Evolutionary conservation across 2,797 vertebrate genomes (phyloP), one percentile per base, ranked within the genome.

Genomic region (Momotus momota): DNA sequence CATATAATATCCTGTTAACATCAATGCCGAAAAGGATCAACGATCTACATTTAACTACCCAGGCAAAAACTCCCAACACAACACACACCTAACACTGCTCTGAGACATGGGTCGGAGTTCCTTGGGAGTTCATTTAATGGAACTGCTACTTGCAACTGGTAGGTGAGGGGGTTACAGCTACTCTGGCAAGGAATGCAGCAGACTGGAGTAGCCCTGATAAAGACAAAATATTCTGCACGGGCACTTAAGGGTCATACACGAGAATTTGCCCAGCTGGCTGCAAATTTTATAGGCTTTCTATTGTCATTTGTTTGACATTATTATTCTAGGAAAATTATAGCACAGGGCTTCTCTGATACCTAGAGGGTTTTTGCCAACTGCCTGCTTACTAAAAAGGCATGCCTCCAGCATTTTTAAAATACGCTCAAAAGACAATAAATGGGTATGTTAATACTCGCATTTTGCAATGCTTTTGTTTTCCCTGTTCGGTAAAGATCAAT

Each of bases 261-360:
- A 95, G 90, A 92, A 95, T 95, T 69, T 93, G 74, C 86, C 94
- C 95, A 75, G 90, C 86, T 96, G 93, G 94, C 93, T 94, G 90
- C 83, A 88, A 70, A 90, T 94, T 95, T 94, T 90, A 93, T 81
- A 94, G 86, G 88, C 84, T 93, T 96, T 95, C 94, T 94, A 84
- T 81, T 91, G 96, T 86, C 93, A 90, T 95, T 94, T 94, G 78
- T 85, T 94, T 94, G 94, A 94, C 72, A 81, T 94, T 94, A 95
- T 94, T 97, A 94, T 91, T 91, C 93, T 69, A 96, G 78, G 74
- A 94, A 94, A 94, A 96, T 82, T 84, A 79, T 45, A 88, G 77
- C 75, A 91, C 75, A 78, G 57, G 82, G 95, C 66, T 92, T 60
- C 60, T 78, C 91, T 62, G 75, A 69, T 94, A 95, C 81, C 92